Percentiles rank a stretch among this genome's conserved stretches.
phyloP scores from a whole-genome alignment of 2,113 vertebrate species.

The Sterna hirundo region DNA sequence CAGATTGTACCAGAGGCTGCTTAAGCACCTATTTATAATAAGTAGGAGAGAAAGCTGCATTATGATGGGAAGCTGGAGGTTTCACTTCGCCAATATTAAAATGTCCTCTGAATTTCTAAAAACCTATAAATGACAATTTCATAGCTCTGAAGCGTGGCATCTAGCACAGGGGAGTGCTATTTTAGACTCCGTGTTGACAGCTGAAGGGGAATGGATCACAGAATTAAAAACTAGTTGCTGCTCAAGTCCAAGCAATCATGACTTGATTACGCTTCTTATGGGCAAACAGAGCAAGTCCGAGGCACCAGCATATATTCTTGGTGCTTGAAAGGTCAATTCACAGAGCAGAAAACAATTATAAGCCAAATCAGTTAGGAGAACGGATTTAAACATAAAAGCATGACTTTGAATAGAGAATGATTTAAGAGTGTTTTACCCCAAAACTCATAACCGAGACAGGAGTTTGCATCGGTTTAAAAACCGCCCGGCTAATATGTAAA shows the following conservation, averaged over 20 bases:
- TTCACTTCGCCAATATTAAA: background rate
- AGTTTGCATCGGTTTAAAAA: background rate
- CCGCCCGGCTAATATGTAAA: conserved; percentile 1
- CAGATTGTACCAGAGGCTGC: background rate
- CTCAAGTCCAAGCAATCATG: conserved; percentile 30
- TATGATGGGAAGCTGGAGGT: background rate
- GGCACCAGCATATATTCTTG: background rate
- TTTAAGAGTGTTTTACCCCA: background rate
- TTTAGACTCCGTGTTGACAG: background rate
- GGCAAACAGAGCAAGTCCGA: background rate
- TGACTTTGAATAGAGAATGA: background rate
- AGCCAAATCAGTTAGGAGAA: background rate
- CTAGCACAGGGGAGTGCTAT: conserved; percentile 34
- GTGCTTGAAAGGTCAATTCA: background rate
- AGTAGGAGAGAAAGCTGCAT: background rate
- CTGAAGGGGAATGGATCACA: conserved; percentile 46
- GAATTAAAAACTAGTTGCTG: conserved; percentile 35
- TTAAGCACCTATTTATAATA: background rate
- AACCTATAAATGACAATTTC: conserved; percentile 32
- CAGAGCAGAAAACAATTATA: conserved; percentile 11
- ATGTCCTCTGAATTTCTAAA: conserved; percentile 31
- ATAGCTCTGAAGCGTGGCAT: conserved; percentile 14
- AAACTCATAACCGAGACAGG: background rate
- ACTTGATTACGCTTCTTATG: background rate
- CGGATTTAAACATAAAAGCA: background rate